Conservation (phyloP, 2,113 vertebrate genomes). For the Brachypodius melanocephalos region DNA sequence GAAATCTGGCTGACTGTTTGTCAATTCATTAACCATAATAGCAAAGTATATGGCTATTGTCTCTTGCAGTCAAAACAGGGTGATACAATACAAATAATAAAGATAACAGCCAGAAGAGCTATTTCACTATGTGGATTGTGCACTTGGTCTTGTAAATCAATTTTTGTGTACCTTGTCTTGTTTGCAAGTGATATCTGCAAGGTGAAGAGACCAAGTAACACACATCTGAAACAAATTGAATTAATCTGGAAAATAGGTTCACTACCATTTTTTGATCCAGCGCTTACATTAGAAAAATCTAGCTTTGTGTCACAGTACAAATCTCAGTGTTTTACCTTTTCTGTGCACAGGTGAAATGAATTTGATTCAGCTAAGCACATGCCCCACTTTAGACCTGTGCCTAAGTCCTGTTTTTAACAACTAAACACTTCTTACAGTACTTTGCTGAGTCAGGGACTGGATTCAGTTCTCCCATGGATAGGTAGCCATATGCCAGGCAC, state of each 20-base stretch:
- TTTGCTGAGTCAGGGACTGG: neutral
- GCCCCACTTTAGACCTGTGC: neutral
- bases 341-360: neutral
- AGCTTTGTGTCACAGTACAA: neutral
- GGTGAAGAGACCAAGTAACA: neutral
- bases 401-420: neutral
- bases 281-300: neutral
- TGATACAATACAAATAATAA: neutral
- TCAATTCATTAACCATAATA: neutral
- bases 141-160: neutral
- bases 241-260: neutral
- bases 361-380: neutral
- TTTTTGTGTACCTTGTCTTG: neutral
- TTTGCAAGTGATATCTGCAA: neutral
- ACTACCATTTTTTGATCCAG: neutral
- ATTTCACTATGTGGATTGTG: neutral
- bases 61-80: neutral
- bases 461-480: neutral
- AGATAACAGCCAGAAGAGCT: neutral
- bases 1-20: neutral
- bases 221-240: neutral
- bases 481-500: neutral
- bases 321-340: neutral
- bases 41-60: neutral
- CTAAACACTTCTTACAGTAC: neutral